Base-by-base conservation (phyloP, 1,140 invertebrate species). In the Camponotus floridanus region DNA sequence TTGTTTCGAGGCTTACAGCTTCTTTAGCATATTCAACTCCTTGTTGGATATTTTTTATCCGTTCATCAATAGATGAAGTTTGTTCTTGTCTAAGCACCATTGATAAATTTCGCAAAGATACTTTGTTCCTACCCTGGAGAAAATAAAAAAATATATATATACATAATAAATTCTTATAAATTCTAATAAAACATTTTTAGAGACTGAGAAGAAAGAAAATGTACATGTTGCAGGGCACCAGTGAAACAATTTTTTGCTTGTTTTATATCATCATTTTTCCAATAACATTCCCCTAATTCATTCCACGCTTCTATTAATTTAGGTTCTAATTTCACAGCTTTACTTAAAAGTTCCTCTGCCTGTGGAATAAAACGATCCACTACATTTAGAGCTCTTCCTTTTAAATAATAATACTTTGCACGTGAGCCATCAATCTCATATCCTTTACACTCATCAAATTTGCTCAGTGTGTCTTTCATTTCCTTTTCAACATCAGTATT, bases 261-360 rank as follows among this genome's bases (percentile, higher is more conserved):
- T 89, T 96, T 95, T 36, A 98, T 95, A 92, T 98, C 97, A 91
- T 97, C 96, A 93, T 98, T 98, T 93, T 98, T 98, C 97, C 98
- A 98, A 94, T 98, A 98, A 93, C 97, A 98, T 94, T 98, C 98
- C 7, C 98, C 98, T 11, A 99, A 95, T 92, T 98, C 97, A 93
- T 98, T 98, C 98, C 98, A 99, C 6, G 98, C 98, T 83, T 98
- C 97, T 1, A 97, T 96, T 76, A 97, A 95, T 88, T 97, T 97
- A 15, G 98, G 98, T 92, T 98, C 97, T 21, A 98, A 94, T 95
- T 98, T 98, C 1, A 98, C 97, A 65, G 98, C 97, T 95, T 98
- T 98, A 42, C 97, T 97, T 31, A 98, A 94, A 42, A 96, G 95
- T 89, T 98, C 97, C 86, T 97, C 96, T 0, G 98, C 97, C 90